phyloP scores from a whole-genome alignment of 2,888 invertebrate genomes.

The Agonum fuliginosum region DNA sequence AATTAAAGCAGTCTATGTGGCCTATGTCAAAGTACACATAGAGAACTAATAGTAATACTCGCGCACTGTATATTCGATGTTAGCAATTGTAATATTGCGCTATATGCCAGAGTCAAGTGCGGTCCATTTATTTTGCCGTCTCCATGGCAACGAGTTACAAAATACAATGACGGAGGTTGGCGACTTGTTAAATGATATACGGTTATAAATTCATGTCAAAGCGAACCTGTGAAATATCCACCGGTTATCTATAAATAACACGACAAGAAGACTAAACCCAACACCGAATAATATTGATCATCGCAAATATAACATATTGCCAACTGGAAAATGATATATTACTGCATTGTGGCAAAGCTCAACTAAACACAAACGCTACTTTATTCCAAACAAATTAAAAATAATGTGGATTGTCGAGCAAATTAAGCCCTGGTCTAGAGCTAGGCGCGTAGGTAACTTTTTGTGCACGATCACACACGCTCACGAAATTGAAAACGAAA shows the following conservation, averaged over 20 bases:
- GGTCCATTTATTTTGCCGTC: slow-evolving; percentile 43
- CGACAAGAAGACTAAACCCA: neutral
- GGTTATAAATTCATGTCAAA: slow-evolving; percentile 41
- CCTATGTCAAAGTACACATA: too few relatives aligned
- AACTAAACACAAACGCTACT: too few relatives aligned
- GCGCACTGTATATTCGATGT: neutral
- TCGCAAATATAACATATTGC: too few relatives aligned
- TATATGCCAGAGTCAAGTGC: slow-evolving; percentile 41
- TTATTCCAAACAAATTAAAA: too few relatives aligned
- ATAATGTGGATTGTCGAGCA: too few relatives aligned
- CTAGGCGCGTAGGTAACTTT: too few relatives aligned
- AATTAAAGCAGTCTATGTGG: too few relatives aligned
- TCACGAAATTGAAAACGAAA: too few relatives aligned
- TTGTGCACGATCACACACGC: too few relatives aligned
- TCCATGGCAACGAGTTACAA: slow-evolving; percentile 25
- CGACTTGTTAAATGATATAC: slow-evolving; percentile 43
- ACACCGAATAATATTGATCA: neutral
- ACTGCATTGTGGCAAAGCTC: too few relatives aligned
- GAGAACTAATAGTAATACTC: neutral
- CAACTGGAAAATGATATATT: too few relatives aligned
- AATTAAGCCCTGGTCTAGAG: too few relatives aligned
- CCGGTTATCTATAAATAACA: slow-evolving; percentile 44
- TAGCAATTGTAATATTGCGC: slow-evolving; percentile 40
- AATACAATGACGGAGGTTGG: slow-evolving; percentile 20
- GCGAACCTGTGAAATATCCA: slow-evolving; percentile 19